Conservation (phyloP, 2,888 invertebrate genomes). For the Steromphala cineraria region DNA sequence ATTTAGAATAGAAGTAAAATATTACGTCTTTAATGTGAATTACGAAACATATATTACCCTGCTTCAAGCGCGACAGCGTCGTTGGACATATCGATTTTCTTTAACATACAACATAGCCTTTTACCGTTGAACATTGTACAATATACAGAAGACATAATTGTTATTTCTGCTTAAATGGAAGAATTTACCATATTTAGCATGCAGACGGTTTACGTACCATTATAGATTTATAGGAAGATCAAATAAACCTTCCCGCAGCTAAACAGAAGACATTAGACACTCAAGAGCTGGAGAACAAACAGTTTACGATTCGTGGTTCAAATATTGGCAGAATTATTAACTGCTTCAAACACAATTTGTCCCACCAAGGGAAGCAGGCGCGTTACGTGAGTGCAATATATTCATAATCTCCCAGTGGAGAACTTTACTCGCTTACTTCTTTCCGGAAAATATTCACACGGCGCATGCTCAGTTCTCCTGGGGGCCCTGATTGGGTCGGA, state of each 20-base stretch:
- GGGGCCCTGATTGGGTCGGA: constrained; percentile 8
- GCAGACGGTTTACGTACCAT: no score
- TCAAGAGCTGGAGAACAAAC: neutral
- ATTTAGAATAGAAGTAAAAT: no score
- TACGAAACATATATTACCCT: no score
- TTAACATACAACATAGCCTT: no score
- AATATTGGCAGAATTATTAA: constrained; percentile 11
- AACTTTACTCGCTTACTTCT: neutral
- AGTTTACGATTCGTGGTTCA: constrained; percentile 6
- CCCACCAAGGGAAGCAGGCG: neutral
- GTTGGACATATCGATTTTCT: no score
- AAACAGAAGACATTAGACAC: neutral
- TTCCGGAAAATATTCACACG: neutral
- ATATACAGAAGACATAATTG: no score
- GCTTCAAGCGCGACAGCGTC: no score
- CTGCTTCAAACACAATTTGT: constrained; percentile 8
- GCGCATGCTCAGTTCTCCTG: neutral
- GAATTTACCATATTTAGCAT: no score
- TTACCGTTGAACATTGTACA: no score
- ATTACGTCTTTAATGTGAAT: no score
- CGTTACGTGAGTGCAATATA: constrained; percentile 18
- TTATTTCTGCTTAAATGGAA: no score
- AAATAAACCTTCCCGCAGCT: neutral
- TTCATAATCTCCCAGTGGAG: constrained; percentile 6
- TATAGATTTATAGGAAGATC: neutral